Evolutionary conservation across 53 echinoderm and acorn worm species (phyloP).

Genomic region (Echinarachnius parma): DNA sequence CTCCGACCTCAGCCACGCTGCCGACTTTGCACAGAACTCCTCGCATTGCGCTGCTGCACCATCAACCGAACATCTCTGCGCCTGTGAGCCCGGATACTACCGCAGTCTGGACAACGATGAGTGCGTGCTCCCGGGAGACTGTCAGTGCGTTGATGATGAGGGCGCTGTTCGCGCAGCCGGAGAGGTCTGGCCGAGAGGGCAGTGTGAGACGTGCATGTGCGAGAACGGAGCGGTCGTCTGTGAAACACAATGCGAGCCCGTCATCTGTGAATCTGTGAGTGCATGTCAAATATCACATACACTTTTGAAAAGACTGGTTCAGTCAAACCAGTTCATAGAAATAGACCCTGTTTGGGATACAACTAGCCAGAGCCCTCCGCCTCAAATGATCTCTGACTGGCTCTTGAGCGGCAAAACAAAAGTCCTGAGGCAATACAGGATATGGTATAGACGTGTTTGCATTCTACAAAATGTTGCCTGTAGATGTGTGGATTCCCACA

Average conservation of each 20-base stretch:
- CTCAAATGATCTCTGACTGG: no score
- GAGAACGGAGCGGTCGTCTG: constrained; percentile 52
- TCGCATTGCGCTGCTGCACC: constrained; percentile 13
- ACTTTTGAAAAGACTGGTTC: no score
- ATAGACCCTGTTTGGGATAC: no score
- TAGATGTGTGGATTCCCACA: no score
- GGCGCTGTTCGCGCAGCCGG: constrained; percentile 42
- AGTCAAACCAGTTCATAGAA: no score
- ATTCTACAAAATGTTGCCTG: no score
- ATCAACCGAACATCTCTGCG: constrained; percentile 10
- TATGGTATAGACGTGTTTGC: no score
- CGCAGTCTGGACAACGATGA: constrained; percentile 36
- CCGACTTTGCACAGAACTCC: constrained; percentile 13
- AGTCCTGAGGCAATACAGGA: no score
- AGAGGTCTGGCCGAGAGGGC: constrained; percentile 49
- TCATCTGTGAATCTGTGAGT: constrained; percentile 51
- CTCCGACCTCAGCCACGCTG: constrained; percentile 6
- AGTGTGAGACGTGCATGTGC: constrained; percentile 61
- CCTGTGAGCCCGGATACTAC: constrained; percentile 62
- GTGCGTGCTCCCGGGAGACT: constrained; percentile 60
- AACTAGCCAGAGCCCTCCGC: no score
- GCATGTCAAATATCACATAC: no score
- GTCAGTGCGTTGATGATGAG: constrained; percentile 66
- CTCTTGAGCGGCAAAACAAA: no score
- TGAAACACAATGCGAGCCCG: constrained; percentile 49